A percentile compares a stretch with the other conserved stretches of the same genome.
These are phyloP conservation scores for Caerostris extrusa DNA, from an alignment of 1,140 invertebrate genomes.

Conservation along the genomic window DNA sequence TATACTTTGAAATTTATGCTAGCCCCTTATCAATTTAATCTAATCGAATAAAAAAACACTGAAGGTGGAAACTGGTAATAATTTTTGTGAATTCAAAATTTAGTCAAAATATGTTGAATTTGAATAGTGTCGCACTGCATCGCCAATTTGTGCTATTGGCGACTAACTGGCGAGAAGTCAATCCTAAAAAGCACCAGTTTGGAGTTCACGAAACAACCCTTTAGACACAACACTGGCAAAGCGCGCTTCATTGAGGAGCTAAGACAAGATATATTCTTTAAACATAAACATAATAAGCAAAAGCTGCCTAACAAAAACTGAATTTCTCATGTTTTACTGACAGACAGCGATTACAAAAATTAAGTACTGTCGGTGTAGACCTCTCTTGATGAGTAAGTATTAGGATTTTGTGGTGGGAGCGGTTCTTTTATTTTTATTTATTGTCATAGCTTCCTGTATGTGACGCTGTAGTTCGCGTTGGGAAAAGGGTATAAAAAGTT, in stretches of 20 bases:
- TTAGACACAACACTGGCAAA: background rate
- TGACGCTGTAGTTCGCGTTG: slow-evolving; percentile 11
- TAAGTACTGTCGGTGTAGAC: background rate
- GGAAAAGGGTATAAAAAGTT: background rate
- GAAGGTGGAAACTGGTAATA: too few relatives aligned
- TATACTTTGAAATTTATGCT: too few relatives aligned
- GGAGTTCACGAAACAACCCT: background rate
- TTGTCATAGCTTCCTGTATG: slow-evolving; percentile 35
- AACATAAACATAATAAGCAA: slow-evolving; percentile 26
- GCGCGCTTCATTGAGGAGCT: background rate
- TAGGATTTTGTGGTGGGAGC: background rate
- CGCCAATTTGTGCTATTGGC: too few relatives aligned
- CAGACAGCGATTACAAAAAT: slow-evolving; percentile 11
- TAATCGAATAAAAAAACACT: too few relatives aligned
- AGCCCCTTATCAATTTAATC: too few relatives aligned
- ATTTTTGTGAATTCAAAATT: too few relatives aligned
- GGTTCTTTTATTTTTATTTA: slow-evolving; percentile 31
- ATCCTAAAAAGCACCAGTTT: too few relatives aligned
- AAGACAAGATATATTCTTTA: background rate
- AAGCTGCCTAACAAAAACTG: background rate
- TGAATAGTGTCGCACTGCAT: too few relatives aligned
- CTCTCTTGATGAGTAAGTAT: background rate
- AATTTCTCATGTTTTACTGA: slow-evolving; percentile 26
- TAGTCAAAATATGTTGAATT: too few relatives aligned
- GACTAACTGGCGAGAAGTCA: too few relatives aligned